phyloP scores from a whole-genome alignment of 2,888 invertebrate species.

The Microplitis deprimator region DNA sequence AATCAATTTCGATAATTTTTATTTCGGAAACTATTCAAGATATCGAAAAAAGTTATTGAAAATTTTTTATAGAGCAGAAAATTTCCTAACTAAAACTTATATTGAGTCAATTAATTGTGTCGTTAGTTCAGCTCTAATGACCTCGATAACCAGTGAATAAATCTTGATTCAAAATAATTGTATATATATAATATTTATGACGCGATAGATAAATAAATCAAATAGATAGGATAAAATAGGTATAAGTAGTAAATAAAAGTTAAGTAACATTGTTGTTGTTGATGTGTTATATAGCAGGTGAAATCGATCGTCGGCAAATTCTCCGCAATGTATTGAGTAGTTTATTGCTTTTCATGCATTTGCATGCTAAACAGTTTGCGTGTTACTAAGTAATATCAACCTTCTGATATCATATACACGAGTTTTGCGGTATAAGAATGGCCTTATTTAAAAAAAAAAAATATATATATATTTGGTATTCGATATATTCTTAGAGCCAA shows the following conservation, averaged over 20 bases:
- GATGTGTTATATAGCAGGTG: conserved; percentile 45
- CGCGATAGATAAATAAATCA: not conserved
- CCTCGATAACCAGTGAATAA: no score
- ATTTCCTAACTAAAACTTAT: no score
- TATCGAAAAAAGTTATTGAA: no score
- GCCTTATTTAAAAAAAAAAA: no score
- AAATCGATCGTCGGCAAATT: conserved; percentile 69
- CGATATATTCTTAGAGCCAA: not conserved
- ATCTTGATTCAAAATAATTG: not conserved
- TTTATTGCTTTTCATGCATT: conserved; percentile 72
- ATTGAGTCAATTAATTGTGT: no score
- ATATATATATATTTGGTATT: not conserved
- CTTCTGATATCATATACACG: conserved; percentile 66
- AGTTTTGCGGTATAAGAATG: conserved; percentile 59
- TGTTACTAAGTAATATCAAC: conserved; percentile 70
- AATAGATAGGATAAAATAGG: not conserved
- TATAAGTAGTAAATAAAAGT: conserved; percentile 18
- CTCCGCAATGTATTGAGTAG: conserved; percentile 71
- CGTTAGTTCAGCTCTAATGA: no score
- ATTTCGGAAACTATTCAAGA: no score
- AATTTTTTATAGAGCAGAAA: no score
- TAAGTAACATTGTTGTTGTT: conserved; percentile 16
- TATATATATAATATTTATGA: not conserved
- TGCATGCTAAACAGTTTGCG: conserved; percentile 71
- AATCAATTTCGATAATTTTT: no score